These are phyloP conservation scores for Proteles cristata DNA, from an alignment of 2,113 vertebrate species.

Conservation along the genomic window DNA sequence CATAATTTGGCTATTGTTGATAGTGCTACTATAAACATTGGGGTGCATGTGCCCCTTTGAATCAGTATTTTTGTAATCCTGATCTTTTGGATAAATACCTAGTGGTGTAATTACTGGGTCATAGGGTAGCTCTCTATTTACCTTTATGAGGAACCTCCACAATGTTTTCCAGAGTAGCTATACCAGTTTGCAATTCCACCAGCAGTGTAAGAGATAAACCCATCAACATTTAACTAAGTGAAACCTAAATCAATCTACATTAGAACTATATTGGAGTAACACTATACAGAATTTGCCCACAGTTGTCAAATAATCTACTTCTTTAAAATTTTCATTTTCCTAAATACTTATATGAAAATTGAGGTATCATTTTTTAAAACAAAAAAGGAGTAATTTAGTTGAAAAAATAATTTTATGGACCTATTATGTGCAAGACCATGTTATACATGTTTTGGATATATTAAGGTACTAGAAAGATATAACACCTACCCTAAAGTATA, in stretches of 20 bases:
- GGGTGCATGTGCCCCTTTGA: too few relatives aligned
- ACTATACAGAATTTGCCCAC: not conserved
- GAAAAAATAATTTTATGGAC: not conserved
- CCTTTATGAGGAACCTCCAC: too few relatives aligned
- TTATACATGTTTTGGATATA: not conserved
- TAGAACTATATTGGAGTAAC: not conserved
- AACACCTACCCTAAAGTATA: not conserved
- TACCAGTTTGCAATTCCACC: too few relatives aligned
- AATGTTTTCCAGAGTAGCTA: too few relatives aligned
- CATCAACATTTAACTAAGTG: constrained; percentile 29
- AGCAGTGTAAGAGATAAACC: not conserved
- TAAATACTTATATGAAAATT: not conserved
- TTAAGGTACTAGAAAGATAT: not conserved
- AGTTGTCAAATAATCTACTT: not conserved
- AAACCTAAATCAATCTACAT: not conserved
- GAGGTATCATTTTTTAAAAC: not conserved
- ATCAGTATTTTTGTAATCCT: too few relatives aligned
- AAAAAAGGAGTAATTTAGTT: not conserved
- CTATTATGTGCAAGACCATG: not conserved
- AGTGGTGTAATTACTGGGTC: too few relatives aligned
- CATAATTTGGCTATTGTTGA: too few relatives aligned
- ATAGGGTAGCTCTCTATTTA: too few relatives aligned
- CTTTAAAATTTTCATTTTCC: not conserved
- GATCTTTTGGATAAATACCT: too few relatives aligned
- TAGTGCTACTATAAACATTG: too few relatives aligned